phyloP scores from a whole-genome alignment of 2,113 vertebrate genomes.

The Egretta garzetta region DNA sequence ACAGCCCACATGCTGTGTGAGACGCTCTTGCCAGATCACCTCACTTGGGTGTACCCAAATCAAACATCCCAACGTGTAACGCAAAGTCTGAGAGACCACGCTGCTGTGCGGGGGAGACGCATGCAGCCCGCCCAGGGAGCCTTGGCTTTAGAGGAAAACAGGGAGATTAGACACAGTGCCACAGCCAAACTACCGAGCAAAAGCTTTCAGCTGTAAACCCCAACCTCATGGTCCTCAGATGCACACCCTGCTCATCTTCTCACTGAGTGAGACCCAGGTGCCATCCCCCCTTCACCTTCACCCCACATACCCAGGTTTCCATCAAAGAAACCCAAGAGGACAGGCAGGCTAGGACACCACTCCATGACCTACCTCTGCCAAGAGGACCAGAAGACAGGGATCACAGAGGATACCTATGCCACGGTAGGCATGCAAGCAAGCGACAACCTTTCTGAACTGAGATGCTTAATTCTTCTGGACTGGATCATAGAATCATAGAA shows the following conservation, averaged over 20 bases:
- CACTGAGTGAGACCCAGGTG: not conserved
- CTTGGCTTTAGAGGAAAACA: not conserved
- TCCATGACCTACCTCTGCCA: not conserved
- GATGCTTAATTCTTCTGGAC: not conserved
- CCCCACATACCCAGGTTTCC: not conserved
- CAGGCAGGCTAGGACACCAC: not conserved
- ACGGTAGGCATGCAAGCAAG: fast-evolving
- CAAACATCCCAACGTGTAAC: fast-evolving
- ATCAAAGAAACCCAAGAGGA: not conserved
- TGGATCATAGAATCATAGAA: too few species aligned
- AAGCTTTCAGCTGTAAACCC: not conserved
- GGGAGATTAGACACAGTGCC: not conserved
- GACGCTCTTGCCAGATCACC: not conserved
- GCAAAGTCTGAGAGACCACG: fast-evolving
- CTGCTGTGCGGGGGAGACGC: fast-evolving
- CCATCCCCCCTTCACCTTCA: not conserved
- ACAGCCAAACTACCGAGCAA: not conserved
- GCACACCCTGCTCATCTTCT: not conserved
- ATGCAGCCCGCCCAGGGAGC: not conserved
- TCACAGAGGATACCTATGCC: not conserved
- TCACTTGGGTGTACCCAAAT: not conserved
- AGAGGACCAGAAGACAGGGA: not conserved
- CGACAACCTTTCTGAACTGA: not conserved
- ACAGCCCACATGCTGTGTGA: fast-evolving
- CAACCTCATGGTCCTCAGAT: not conserved